A percentile compares a stretch with the other conserved stretches of the same genome.
These are phyloP conservation scores for Drosophila cyrtoloma DNA, from an alignment of 2,888 invertebrate species.

Conservation along the genomic window DNA sequence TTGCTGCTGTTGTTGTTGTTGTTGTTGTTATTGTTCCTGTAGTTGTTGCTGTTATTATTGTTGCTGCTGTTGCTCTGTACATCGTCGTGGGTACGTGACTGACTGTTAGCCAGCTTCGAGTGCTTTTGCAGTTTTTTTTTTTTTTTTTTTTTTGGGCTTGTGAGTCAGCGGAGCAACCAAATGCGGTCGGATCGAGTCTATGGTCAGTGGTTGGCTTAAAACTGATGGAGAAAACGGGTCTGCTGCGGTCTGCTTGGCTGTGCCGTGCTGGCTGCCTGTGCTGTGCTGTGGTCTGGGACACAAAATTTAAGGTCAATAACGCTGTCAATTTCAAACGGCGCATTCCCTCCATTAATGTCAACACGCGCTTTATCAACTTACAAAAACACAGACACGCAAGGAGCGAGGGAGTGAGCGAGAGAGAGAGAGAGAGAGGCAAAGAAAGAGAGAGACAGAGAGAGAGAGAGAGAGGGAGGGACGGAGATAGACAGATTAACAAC, in stretches of 20 bases:
- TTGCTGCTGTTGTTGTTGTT: constrained; percentile 27
- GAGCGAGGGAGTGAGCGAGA: constrained; percentile 4
- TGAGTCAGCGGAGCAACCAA: constrained; percentile 59
- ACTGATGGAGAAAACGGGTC: constrained; percentile 9
- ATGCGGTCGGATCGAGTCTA: constrained; percentile 40
- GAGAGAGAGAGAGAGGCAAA: background rate
- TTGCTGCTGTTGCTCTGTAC: constrained; percentile 40
- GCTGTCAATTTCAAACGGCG: constrained; percentile 77
- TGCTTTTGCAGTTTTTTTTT: constrained; percentile 43
- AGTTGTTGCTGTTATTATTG: constrained; percentile 18
- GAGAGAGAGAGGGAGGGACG: constrained; percentile 6
- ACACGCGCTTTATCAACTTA: constrained; percentile 75
- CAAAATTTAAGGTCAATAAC: constrained; percentile 77
- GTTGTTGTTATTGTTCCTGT: background rate
- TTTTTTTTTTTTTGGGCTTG: constrained; percentile 26
- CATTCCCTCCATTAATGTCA: constrained; percentile 77
- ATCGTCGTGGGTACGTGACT: constrained; percentile 59
- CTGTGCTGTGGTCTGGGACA: constrained; percentile 18
- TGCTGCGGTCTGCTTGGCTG: background rate
- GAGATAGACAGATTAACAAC: constrained; percentile 47
- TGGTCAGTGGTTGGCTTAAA: constrained; percentile 38
- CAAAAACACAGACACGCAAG: constrained; percentile 36
- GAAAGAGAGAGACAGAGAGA: constrained; percentile 12
- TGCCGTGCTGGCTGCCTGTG: background rate
- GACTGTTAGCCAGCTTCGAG: constrained; percentile 66